Evolutionary conservation across 2,888 invertebrate genomes (phyloP).

Genomic region (Drosophila bunnanda): DNA sequence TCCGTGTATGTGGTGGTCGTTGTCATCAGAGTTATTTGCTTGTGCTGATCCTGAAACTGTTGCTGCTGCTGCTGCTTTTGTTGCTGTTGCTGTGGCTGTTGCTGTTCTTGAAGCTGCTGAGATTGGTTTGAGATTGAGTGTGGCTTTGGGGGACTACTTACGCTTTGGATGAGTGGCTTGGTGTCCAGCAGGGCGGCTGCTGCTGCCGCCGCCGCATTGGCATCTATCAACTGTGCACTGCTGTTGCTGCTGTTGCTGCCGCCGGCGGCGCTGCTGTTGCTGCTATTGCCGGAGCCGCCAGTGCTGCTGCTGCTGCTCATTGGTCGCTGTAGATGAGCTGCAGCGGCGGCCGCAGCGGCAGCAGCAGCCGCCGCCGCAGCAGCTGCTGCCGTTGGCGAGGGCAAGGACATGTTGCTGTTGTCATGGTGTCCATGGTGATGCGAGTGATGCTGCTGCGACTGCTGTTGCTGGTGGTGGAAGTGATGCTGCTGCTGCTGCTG

Average conservation of each 20-base stretch:
- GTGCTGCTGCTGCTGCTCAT: constrained; percentile 85
- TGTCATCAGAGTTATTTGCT: constrained; percentile 24
- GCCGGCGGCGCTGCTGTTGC: constrained; percentile 64
- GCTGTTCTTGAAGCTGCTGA: constrained; percentile 12
- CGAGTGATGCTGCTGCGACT: constrained; percentile 63
- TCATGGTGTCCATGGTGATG: constrained; percentile 66
- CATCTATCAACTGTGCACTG: constrained; percentile 85
- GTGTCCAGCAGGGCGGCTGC: constrained; percentile 87
- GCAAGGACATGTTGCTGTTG: constrained; percentile 91
- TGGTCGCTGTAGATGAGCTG: constrained; percentile 68
- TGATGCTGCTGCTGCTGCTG: constrained; percentile 84
- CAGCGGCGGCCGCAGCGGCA: constrained; percentile 68
- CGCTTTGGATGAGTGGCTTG: constrained; percentile 90
- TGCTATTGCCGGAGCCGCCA: constrained; percentile 83
- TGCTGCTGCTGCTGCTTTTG: constrained; percentile 5
- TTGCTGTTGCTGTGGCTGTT: neutral
- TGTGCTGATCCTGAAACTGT: constrained; percentile 4
- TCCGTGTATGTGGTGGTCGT: constrained; percentile 22
- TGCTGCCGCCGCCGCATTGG: constrained; percentile 76
- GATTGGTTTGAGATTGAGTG: constrained; percentile 15
- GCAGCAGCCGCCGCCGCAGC: constrained; percentile 70
- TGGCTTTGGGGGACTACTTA: constrained; percentile 86
- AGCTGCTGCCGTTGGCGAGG: constrained; percentile 87
- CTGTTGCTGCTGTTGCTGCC: constrained; percentile 85
- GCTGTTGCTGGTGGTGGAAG: constrained; percentile 60